Percentiles rank a stretch among this genome's conserved stretches.
These are phyloP conservation scores for Anoplolepis gracilipes DNA, from an alignment of 1,140 invertebrate genomes.

Conservation along the genomic window DNA sequence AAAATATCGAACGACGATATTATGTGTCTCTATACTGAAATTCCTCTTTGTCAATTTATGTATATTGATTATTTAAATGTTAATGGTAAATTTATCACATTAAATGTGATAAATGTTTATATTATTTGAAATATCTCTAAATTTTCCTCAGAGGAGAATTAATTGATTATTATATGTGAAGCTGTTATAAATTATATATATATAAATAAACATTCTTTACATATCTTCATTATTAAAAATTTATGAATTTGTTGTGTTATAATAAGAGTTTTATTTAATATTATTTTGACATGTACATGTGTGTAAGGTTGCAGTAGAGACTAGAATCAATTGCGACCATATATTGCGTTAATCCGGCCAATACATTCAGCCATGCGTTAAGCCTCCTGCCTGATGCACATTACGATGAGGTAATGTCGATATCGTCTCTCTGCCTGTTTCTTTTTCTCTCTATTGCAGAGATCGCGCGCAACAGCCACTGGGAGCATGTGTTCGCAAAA, in stretches of 20 bases:
- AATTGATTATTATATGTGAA: background rate
- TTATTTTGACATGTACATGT: background rate
- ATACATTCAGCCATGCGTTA: slow-evolving; percentile 5
- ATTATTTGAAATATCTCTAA: background rate
- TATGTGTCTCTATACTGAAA: background rate
- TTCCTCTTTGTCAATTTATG: background rate
- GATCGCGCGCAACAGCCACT: background rate
- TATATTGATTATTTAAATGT: background rate
- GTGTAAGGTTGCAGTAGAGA: background rate
- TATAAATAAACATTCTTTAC: background rate
- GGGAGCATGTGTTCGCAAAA: background rate
- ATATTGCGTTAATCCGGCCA: slow-evolving; percentile 32
- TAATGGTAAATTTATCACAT: background rate
- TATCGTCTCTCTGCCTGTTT: background rate
- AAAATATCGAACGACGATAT: background rate
- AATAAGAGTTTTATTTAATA: background rate
- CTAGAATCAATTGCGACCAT: background rate
- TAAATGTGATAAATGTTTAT: background rate
- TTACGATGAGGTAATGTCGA: background rate
- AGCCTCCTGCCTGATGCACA: background rate
- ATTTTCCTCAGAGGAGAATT: background rate
- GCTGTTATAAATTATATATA: too few species aligned
- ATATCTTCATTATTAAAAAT: background rate
- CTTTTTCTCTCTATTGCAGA: background rate
- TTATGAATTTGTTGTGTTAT: background rate